Evolutionary conservation across 2,888 invertebrate species (phyloP), one percentile per base, ranked within the genome.

Genomic region (Mechanitis mazaeus): DNA sequence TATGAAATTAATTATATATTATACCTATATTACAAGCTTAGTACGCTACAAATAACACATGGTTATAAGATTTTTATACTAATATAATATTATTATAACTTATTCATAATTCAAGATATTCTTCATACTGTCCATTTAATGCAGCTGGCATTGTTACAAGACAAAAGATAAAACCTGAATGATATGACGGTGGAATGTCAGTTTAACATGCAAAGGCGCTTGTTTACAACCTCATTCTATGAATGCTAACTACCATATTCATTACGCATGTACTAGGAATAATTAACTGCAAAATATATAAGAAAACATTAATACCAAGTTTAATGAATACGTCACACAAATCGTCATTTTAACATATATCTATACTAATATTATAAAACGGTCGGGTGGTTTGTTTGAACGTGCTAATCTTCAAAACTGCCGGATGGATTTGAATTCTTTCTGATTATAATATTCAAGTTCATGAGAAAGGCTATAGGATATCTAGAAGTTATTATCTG

Each of bases 111-210:
- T 31, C 3, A 50, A 50, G 31, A 6, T n/a, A 50, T 31, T 20
- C 9, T 50, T 31, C n/a, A 7, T 31, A 7, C 11, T 31, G 31
- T 3, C 35, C 35, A 35, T 35, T 35, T 35, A 2, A 50, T 50
- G 50, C 54, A 60, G 45, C 45, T 58, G 54, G 54, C 60, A 62
- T 59, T 64, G 59, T 61, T 50, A 54, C 31, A 54, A 64, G 56
- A 64, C 64, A 64, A 66, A 64, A 62, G 58, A 58, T 33, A 55
- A 38, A 45, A 45, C 45, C 47, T 60, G 61, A 64, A 64, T 60
- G 58, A 58, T 59, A 61, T 62, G 61, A 64, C 58, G 20, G 62
- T 62, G 47, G 60, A 55, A 55, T 55, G 56, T 45, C n/a, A 28
- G 64, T 58, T 61, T 60, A 64, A 58, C 61, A 60, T 64, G 64